These are phyloP conservation scores for Miichthys miiuy DNA, from an alignment of 2,797 vertebrate genomes.

Conservation along the genomic window DNA sequence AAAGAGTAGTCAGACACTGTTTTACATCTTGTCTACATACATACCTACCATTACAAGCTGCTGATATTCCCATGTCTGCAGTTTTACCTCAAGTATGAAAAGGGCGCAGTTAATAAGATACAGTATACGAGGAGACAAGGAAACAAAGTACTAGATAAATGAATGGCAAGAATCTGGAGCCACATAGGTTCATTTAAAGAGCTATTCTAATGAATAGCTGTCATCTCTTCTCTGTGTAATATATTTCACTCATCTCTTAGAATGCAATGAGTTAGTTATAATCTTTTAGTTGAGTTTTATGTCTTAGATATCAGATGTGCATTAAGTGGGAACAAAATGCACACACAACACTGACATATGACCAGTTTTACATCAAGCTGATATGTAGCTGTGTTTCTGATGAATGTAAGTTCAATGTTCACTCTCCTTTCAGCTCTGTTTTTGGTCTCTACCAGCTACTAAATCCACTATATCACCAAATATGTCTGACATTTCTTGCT, in stretches of 20 bases:
- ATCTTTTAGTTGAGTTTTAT: too few relatives aligned
- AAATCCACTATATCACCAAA: neutral
- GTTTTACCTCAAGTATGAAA: neutral
- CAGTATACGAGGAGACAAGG: too few relatives aligned
- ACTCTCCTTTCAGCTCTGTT: neutral
- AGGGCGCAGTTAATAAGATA: slow-evolving; percentile 5
- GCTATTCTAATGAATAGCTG: neutral
- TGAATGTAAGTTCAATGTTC: neutral
- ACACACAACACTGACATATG: too few relatives aligned
- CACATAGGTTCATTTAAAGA: neutral
- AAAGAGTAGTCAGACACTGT: neutral
- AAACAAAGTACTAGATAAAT: neutral
- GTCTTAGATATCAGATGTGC: too few relatives aligned
- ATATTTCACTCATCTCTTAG: neutral
- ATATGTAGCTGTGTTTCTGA: neutral
- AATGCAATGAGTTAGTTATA: neutral
- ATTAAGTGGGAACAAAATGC: too few relatives aligned
- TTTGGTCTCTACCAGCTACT: neutral
- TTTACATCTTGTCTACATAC: slow-evolving; percentile 11
- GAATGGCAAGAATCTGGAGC: neutral
- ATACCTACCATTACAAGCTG: neutral
- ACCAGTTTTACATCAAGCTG: neutral
- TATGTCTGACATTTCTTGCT: neutral
- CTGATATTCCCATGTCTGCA: slow-evolving; percentile 19
- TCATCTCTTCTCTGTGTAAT: neutral